Conservation (phyloP, 2,888 invertebrate species). For the Apodemia zela region DNA sequence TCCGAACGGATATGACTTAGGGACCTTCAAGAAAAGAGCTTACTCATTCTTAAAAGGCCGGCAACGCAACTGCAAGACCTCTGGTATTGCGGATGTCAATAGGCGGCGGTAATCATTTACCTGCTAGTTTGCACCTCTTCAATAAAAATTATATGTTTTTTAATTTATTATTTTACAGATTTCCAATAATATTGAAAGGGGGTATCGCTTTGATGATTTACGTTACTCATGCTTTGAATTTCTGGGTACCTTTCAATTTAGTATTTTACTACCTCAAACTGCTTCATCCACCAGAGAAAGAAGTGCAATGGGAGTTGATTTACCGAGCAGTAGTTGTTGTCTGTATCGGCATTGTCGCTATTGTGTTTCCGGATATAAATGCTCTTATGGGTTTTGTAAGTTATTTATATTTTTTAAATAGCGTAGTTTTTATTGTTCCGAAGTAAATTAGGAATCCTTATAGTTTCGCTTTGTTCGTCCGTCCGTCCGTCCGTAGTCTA, state of each 20-base stretch:
- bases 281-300: constrained; percentile 28
- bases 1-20: no score
- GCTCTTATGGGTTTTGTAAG: constrained; percentile 66
- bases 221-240: constrained; percentile 59
- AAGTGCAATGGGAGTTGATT: constrained; percentile 43
- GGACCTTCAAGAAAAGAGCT: no score
- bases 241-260: constrained; percentile 59
- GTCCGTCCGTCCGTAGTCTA: no score
- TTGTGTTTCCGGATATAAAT: constrained; percentile 54
- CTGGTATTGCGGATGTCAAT: no score
- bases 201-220: constrained; percentile 55
- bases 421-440: no score
- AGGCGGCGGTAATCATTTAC: no score
- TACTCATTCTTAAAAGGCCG: no score
- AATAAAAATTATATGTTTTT: neutral
- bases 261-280: constrained; percentile 50
- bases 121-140: no score
- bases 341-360: constrained; percentile 40
- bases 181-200: constrained; percentile 50
- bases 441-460: no score
- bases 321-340: constrained; percentile 47
- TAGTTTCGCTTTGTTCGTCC: no score
- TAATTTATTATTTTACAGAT: constrained; percentile 39
- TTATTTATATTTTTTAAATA: constrained; percentile 25
- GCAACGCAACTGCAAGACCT: no score